Conservation (phyloP, 2,113 vertebrate genomes). For the Oryzias curvinotus region DNA sequence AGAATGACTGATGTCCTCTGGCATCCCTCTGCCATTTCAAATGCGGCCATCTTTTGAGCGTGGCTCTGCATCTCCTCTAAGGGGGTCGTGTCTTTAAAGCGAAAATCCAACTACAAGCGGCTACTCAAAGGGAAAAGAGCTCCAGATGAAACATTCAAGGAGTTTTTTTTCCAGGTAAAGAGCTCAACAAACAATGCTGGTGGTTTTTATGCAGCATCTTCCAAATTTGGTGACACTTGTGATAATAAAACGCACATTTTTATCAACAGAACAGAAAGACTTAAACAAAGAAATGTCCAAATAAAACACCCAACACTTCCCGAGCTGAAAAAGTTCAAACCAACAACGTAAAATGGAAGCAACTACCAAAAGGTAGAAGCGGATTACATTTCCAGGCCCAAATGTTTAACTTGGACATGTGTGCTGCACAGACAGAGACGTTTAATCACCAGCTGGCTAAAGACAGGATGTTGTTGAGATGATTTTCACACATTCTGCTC, state of each 20-base stretch:
- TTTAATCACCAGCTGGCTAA: slow-evolving; percentile 52
- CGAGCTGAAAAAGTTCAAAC: slow-evolving; percentile 11
- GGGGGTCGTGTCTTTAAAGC: slow-evolving; percentile 17
- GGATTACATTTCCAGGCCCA: slow-evolving; percentile 34
- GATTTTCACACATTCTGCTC: slow-evolving; percentile 57
- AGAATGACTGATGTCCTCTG: slow-evolving; percentile 8
- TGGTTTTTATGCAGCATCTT: too few species aligned
- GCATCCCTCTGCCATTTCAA: slow-evolving; percentile 22
- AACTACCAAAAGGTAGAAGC: slow-evolving; percentile 18
- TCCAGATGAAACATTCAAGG: slow-evolving; percentile 6
- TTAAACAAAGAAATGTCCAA: not conserved
- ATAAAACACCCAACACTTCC: slow-evolving; percentile 11
- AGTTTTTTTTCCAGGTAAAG: not conserved
- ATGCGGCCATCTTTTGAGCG: slow-evolving; percentile 1
- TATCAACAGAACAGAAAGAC: too few species aligned
- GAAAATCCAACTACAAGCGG: slow-evolving; percentile 11
- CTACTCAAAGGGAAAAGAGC: not conserved
- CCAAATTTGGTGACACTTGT: too few species aligned
- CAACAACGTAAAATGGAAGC: slow-evolving; percentile 15
- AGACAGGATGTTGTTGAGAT: slow-evolving; percentile 34
- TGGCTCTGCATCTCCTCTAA: slow-evolving; percentile 10
- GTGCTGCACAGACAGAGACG: slow-evolving; percentile 40
- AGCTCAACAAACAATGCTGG: too few species aligned
- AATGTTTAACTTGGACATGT: slow-evolving; percentile 51
- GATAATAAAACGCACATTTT: too few species aligned